A percentile compares a stretch with the other conserved stretches of the same genome.
Conservation (phyloP, 2,113 vertebrate genomes). For the Melanocharis versteri region DNA sequence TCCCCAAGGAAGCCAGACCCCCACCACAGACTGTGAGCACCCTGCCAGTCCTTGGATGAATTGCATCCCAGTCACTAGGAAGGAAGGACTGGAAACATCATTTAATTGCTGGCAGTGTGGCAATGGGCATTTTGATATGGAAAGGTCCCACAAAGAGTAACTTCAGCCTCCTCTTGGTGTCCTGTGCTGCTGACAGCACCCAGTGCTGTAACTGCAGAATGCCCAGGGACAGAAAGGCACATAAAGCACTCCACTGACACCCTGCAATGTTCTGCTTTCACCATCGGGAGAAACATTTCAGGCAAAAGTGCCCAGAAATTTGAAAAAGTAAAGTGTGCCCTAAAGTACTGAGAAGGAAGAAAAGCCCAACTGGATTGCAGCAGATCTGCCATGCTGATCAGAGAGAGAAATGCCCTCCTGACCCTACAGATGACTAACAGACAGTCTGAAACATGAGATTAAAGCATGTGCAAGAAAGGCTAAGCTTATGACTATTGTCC, state of each 20-base stretch:
- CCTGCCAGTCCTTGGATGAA: not conserved
- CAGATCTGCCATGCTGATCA: not conserved
- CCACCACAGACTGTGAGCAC: accelerated
- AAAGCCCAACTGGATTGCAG: not conserved
- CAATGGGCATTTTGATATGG: not conserved
- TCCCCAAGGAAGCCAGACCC: accelerated
- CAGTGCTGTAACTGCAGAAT: not conserved
- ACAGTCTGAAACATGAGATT: not conserved
- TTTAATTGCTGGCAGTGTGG: not conserved
- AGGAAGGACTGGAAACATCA: not conserved
- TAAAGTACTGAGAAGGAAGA: not conserved
- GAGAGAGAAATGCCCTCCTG: not conserved
- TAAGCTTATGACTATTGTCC: not conserved
- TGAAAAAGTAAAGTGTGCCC: not conserved
- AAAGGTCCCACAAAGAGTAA: not conserved
- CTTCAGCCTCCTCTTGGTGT: not conserved
- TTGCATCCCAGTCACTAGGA: not conserved
- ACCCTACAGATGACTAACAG: not conserved
- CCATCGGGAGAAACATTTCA: not conserved
- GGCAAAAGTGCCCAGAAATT: not conserved
- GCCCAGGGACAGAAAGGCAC: not conserved
- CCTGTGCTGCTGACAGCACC: not conserved
- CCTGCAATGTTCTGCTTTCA: not conserved
- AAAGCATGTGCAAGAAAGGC: not conserved
- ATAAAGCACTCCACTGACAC: not conserved